Conservation (phyloP, 2,888 invertebrate genomes). For the Brassicogethes aeneus region DNA sequence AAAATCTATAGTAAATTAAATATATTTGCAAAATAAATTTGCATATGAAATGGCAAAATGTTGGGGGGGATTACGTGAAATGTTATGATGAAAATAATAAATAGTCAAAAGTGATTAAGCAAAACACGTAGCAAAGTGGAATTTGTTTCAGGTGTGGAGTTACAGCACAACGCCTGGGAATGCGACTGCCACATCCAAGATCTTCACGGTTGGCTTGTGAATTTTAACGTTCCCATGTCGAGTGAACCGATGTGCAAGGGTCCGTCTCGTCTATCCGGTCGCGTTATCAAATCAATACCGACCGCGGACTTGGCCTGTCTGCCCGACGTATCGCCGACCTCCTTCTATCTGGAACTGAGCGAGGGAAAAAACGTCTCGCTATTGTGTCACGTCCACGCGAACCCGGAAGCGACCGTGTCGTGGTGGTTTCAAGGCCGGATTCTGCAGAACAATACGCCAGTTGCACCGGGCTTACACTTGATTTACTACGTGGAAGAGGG, state of each 20-base stretch:
- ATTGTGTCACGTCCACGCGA: slow-evolving; percentile 69
- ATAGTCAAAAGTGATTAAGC: no score
- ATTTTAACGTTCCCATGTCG: slow-evolving; percentile 66
- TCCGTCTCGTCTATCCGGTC: slow-evolving; percentile 59
- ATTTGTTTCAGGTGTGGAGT: slow-evolving; percentile 39
- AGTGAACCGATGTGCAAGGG: slow-evolving; percentile 71
- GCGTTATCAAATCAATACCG: slow-evolving; percentile 55
- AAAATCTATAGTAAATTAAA: no score
- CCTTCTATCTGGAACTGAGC: slow-evolving; percentile 66
- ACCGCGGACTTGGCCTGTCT: slow-evolving; percentile 70
- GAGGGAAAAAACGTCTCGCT: slow-evolving; percentile 76
- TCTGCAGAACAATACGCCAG: slow-evolving; percentile 64
- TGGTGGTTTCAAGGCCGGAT: slow-evolving; percentile 80
- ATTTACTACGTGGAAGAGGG: slow-evolving; percentile 65
- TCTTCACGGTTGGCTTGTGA: slow-evolving; percentile 68
- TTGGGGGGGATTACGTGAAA: no score
- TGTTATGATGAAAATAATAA: no score
- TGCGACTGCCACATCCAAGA: slow-evolving; percentile 79
- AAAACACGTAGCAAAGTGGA: no score
- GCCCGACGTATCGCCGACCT: slow-evolving; percentile 68
- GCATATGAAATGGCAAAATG: no score
- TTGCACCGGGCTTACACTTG: slow-evolving; percentile 57
- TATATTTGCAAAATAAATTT: no score
- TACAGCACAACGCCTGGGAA: slow-evolving; percentile 82
- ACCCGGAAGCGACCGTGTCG: slow-evolving; percentile 71